Evolutionary conservation across 2,888 invertebrate species (phyloP).

Genomic region (Schizotus pectinicornis): DNA sequence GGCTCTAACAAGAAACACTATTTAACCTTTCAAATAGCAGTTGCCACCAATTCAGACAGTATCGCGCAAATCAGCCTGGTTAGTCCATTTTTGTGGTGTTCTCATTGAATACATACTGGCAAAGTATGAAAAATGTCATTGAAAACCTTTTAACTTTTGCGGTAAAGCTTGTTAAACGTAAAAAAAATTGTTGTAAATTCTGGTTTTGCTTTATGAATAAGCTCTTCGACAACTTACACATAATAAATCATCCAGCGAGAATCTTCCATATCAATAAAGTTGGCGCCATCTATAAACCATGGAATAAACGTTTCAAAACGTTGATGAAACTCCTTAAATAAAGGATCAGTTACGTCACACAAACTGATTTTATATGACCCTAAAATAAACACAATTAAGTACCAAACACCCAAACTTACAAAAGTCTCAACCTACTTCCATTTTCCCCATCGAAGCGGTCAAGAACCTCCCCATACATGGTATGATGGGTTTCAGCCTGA

Average conservation of each 20-base stretch:
- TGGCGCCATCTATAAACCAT: conserved; percentile 97
- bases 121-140: no score
- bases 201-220: no score
- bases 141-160: no score
- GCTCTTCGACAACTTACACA: conserved; percentile 63
- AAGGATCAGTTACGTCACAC: conserved; percentile 71
- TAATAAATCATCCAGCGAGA: conserved; percentile 89
- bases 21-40: no score
- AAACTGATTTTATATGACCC: conserved; percentile 79
- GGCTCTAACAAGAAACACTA: no score
- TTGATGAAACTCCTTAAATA: conserved; percentile 80
- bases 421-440: conserved; percentile 19
- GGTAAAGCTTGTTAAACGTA: background rate
- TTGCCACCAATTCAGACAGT: no score
- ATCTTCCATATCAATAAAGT: conserved; percentile 92
- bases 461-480: conserved; percentile 47
- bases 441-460: conserved; percentile 35
- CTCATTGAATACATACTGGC: no score
- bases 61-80: no score
- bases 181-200: conserved; percentile 13
- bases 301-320: conserved; percentile 89
- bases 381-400: conserved; percentile 9
- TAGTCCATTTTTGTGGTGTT: no score
- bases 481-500: conserved; percentile 43
- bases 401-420: background rate